Evolutionary conservation across 2,888 invertebrate genomes (phyloP), one percentile per base, ranked within the genome.

Genomic region (Heteropelma amictum): DNA sequence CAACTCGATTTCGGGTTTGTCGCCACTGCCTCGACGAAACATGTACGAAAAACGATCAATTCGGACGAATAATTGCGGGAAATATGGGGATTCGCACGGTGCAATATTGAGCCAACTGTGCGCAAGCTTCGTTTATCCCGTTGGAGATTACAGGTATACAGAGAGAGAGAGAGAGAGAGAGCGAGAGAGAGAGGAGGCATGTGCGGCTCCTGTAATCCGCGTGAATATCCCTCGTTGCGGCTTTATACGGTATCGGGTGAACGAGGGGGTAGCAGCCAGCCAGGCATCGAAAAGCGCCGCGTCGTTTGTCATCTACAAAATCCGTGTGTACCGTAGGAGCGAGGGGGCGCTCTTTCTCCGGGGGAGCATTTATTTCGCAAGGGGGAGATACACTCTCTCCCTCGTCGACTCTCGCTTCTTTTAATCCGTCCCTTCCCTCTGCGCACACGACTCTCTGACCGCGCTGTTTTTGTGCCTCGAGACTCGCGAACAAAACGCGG

Each of bases 181-280:
- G 21, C n/a, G 45, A 21, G 19, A 21, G 3, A 21, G 45, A 12
- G 45, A n/a, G n/a, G 45, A 45, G n/a, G 45, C n/a, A 21, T n/a
- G n/a, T n/a, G n/a, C n/a, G n/a, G n/a, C n/a, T n/a, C n/a, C n/a
- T 14, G 53, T 72, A 74, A 74, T 74, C 74, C 69, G 74, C 74
- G 74, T 69, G 74, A 74, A 74, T 74, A 74, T 74, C 74, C 74
- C 19, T 45, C 58, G 70, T 74, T 69, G 74, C 69, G 65, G 72
- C 51, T 35, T 38, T 28, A 49, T 38, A 49, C 35, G 42, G 7
- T 47, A 14, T 19, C 28, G 21, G 23, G 60, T 28, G 45, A 10
- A 21, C 21, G 45, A 4, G 23, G 40, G 40, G 45, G 12, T 7
- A 26, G 47, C 2, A 26, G 40, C 54, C 19, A 40, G 8, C 45